Percentiles rank a stretch among this genome's conserved stretches.
Conservation (phyloP, 2,888 invertebrate species). For the Ophioninae sp. region DNA sequence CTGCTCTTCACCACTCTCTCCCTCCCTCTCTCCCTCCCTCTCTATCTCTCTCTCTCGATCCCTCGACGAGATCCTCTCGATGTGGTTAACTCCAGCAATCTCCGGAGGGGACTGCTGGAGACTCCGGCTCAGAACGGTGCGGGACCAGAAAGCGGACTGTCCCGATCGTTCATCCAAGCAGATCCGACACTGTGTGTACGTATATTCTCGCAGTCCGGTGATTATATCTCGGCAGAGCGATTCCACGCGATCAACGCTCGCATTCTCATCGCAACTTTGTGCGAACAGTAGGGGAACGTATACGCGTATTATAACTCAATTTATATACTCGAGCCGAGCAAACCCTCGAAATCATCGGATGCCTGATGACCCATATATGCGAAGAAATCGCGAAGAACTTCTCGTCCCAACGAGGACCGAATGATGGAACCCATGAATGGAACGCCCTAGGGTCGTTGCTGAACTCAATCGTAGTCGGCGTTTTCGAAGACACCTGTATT, state of each 20-base stretch:
- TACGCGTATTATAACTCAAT: slow-evolving; percentile 50
- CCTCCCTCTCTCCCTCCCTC: slow-evolving; percentile 17
- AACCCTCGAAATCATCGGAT: slow-evolving; percentile 40
- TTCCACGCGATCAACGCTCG: not conserved
- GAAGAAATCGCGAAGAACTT: not conserved
- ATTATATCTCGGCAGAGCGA: not conserved
- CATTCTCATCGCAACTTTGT: not conserved
- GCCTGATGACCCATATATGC: slow-evolving; percentile 29
- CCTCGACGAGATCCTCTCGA: slow-evolving; percentile 32
- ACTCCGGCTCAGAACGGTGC: slow-evolving; percentile 21
- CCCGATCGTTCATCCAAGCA: slow-evolving; percentile 34
- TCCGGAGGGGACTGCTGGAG: slow-evolving; percentile 19
- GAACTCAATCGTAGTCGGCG: no score
- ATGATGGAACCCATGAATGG: not conserved
- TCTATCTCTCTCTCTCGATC: not conserved
- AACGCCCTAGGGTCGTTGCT: no score
- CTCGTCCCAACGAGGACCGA: not conserved
- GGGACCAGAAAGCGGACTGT: slow-evolving; percentile 33
- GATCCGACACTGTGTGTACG: slow-evolving; percentile 14
- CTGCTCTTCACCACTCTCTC: slow-evolving; percentile 46
- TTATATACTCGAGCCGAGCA: slow-evolving; percentile 25
- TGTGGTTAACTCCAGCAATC: slow-evolving; percentile 41
- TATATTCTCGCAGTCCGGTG: not conserved
- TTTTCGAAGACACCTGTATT: no score
- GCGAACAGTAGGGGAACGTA: not conserved